A percentile compares a stretch with the other conserved stretches of the same genome.
Conservation (phyloP, 2,888 invertebrate species). For the Lochmaea capreae region DNA sequence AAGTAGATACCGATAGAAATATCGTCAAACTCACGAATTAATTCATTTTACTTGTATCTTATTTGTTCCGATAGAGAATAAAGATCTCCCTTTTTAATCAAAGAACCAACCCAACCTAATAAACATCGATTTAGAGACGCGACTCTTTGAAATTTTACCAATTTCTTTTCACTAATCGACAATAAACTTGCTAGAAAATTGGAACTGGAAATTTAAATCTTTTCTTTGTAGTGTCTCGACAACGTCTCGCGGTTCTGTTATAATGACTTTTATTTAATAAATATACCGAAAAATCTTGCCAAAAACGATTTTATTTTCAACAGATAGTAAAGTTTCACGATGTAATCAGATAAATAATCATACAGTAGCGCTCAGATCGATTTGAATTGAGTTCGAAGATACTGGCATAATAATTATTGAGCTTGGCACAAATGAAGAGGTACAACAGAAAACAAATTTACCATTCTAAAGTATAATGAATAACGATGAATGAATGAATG, state of each 20-base stretch:
- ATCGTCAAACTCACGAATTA: constrained; percentile 9
- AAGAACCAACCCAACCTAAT: constrained; percentile 59
- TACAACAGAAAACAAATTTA: not conserved
- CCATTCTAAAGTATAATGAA: too few species aligned
- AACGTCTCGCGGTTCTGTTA: constrained; percentile 5
- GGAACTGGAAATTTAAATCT: constrained; percentile 42
- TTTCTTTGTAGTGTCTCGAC: constrained; percentile 25
- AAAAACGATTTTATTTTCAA: not conserved
- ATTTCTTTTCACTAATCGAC: constrained; percentile 54
- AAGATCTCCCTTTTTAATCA: constrained; percentile 58
- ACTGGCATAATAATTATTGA: not conserved
- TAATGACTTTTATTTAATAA: constrained; percentile 7
- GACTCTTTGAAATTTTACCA: constrained; percentile 55
- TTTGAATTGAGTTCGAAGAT: not conserved
- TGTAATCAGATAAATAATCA: not conserved
- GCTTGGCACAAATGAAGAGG: not conserved
- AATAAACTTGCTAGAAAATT: constrained; percentile 50
- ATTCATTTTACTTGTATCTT: constrained; percentile 41
- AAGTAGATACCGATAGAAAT: not conserved
- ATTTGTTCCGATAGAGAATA: constrained; percentile 52
- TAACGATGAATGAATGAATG: too few species aligned
- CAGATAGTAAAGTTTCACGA: constrained; percentile 1
- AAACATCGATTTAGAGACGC: constrained; percentile 58
- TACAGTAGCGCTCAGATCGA: not conserved
- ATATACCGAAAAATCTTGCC: not conserved